phyloP scores from a whole-genome alignment of 1,140 invertebrate genomes.

The Drosophila rhopaloa region DNA sequence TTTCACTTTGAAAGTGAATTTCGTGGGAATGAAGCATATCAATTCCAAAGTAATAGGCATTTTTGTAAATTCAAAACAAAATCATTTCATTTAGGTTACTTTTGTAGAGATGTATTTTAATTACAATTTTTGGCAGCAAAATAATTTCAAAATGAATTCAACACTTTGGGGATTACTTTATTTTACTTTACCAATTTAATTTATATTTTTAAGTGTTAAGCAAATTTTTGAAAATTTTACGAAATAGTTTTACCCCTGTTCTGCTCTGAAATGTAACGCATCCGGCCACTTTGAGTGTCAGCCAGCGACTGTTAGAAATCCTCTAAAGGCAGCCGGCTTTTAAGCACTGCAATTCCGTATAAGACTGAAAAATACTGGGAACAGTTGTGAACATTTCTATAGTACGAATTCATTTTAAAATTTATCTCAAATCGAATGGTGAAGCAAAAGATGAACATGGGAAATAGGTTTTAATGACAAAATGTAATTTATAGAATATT shows the following conservation, averaged over 20 bases:
- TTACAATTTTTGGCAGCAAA: no score
- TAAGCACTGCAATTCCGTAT: slow-evolving; percentile 19
- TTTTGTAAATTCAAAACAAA: no score
- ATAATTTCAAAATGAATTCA: no score
- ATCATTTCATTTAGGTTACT: no score
- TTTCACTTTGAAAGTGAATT: background rate
- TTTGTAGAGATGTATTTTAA: background rate
- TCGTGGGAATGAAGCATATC: no score
- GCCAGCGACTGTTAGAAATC: slow-evolving; percentile 42
- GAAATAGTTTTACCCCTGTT: background rate
- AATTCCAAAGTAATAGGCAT: no score
- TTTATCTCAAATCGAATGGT: background rate
- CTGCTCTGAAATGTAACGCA: background rate
- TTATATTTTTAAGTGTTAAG: background rate
- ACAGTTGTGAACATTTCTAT: background rate
- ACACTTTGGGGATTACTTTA: no score
- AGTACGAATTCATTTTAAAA: no score
- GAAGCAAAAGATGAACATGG: background rate
- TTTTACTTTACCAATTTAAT: background rate
- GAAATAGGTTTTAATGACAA: no score
- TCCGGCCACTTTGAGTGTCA: slow-evolving; percentile 27
- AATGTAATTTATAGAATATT: no score
- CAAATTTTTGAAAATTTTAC: background rate
- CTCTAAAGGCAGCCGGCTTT: slow-evolving; percentile 27
- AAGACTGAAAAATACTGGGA: slow-evolving; percentile 53